These are phyloP conservation scores for Pelosia muscerda DNA, from an alignment of 2,888 invertebrate genomes.

Conservation along the genomic window DNA sequence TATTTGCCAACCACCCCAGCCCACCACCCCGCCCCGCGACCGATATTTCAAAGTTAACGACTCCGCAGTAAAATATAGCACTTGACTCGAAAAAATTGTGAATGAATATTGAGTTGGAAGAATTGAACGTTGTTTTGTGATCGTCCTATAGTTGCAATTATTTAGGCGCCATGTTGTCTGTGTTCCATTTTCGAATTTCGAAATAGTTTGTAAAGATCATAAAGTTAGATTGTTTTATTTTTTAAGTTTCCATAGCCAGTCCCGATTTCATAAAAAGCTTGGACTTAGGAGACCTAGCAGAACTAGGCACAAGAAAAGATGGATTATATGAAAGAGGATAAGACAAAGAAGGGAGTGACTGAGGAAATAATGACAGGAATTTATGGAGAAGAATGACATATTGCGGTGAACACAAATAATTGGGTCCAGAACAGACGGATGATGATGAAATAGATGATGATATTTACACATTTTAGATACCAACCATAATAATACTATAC, in stretches of 20 bases:
- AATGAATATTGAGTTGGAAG: constrained; percentile 70
- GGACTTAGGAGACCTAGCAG: too few species aligned
- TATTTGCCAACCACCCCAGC: constrained; percentile 76
- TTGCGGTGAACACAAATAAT: too few species aligned
- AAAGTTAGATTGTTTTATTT: constrained; percentile 7
- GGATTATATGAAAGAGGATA: too few species aligned
- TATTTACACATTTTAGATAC: too few species aligned
- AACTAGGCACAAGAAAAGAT: too few species aligned
- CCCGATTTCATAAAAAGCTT: too few species aligned
- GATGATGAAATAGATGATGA: too few species aligned
- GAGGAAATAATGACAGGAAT: too few species aligned
- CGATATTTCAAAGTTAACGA: constrained; percentile 87
- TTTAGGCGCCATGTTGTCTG: constrained; percentile 49
- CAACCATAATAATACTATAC: too few species aligned
- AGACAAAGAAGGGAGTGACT: too few species aligned
- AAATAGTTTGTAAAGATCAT: not conserved
- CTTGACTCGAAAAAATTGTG: constrained; percentile 75
- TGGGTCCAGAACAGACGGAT: too few species aligned
- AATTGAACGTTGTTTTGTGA: constrained; percentile 58
- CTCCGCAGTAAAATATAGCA: constrained; percentile 82
- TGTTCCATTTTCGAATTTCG: constrained; percentile 31
- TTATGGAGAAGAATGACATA: too few species aligned
- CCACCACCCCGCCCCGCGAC: constrained; percentile 59
- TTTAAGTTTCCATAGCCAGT: not conserved
- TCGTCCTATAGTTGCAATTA: constrained; percentile 50